Percentiles rank a stretch among this genome's conserved stretches.
Conservation (phyloP, 2,113 vertebrate species). For the Poecile atricapillus region DNA sequence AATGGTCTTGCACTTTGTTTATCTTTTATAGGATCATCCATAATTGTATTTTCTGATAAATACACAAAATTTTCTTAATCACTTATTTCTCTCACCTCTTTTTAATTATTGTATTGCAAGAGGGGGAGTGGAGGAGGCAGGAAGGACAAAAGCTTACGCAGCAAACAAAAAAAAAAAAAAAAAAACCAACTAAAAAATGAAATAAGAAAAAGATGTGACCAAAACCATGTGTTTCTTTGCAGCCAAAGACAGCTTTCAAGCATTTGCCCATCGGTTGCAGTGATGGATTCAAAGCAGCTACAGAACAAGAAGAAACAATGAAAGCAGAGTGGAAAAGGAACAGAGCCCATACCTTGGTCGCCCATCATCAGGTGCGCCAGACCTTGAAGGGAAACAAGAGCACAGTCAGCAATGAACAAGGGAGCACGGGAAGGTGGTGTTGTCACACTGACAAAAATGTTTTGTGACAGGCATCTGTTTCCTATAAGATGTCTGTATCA, state of each 20-base stretch:
- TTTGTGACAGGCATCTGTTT: slow-evolving; percentile 85
- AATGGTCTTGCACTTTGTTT: slow-evolving; percentile 24
- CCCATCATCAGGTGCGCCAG: slow-evolving; percentile 99
- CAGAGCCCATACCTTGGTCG: slow-evolving; percentile 99
- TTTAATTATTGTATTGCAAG: slow-evolving; percentile 61
- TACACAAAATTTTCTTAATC: not conserved
- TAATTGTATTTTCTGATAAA: slow-evolving; percentile 23
- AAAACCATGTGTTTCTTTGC: slow-evolving; percentile 79
- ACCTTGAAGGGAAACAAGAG: slow-evolving; percentile 99
- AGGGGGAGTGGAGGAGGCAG: slow-evolving; percentile 25
- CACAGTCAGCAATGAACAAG: slow-evolving; percentile 98
- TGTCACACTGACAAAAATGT: slow-evolving; percentile 83
- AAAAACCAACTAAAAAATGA: not conserved
- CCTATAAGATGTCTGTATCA: slow-evolving; percentile 83
- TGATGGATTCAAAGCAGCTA: slow-evolving; percentile 76
- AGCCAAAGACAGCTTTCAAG: slow-evolving; percentile 79
- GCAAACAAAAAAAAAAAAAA: slow-evolving; percentile 18
- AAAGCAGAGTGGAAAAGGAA: slow-evolving; percentile 90
- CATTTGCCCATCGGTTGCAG: slow-evolving; percentile 75
- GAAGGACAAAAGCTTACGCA: slow-evolving; percentile 55
- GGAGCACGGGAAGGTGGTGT: slow-evolving; percentile 89
- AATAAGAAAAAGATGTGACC: slow-evolving; percentile 60
- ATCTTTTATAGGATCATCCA: not conserved
- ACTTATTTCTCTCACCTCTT: slow-evolving; percentile 57
- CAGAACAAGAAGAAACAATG: slow-evolving; percentile 77